These are phyloP conservation scores for Rhabditoides inermis DNA, from an alignment of 2,888 invertebrate genomes.

Conservation along the genomic window DNA sequence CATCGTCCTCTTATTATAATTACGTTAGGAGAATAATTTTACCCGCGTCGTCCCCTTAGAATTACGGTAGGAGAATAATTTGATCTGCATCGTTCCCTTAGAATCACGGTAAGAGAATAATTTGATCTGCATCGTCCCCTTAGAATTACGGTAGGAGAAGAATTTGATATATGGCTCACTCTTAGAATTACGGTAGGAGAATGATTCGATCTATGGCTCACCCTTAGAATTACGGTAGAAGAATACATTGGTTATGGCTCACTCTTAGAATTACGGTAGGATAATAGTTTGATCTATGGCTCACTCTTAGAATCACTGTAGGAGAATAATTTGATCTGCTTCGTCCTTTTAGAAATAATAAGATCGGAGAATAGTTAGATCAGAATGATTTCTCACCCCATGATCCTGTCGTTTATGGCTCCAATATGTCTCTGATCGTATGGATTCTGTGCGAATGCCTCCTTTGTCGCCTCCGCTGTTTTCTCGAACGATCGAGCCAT, in stretches of 20 bases:
- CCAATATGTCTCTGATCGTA: slow-evolving; percentile 25
- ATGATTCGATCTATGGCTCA: not conserved
- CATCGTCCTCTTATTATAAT: not conserved
- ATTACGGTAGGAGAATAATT: slow-evolving; percentile 13
- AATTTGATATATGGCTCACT: slow-evolving; percentile 19
- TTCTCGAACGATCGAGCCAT: slow-evolving; percentile 21
- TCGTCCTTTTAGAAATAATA: not conserved
- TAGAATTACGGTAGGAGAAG: no score
- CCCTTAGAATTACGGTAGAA: no score
- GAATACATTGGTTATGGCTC: no score
- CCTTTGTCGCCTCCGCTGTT: slow-evolving; percentile 15
- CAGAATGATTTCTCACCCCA: slow-evolving; percentile 14
- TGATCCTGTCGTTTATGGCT: slow-evolving; percentile 31
- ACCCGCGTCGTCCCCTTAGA: no score
- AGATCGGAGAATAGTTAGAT: not conserved
- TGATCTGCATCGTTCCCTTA: slow-evolving; percentile 13
- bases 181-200: not conserved
- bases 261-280: no score
- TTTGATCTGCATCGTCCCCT: not conserved
- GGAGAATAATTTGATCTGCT: slow-evolving; percentile 20
- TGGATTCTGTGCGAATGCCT: slow-evolving; percentile 26
- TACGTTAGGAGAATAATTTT: not conserved
- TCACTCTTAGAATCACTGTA: no score
- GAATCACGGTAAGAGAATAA: not conserved
- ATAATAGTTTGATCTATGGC: no score